Evolutionary conservation across 2,113 vertebrate genomes (phyloP).

Genomic region (Pseudopipra pipra): DNA sequence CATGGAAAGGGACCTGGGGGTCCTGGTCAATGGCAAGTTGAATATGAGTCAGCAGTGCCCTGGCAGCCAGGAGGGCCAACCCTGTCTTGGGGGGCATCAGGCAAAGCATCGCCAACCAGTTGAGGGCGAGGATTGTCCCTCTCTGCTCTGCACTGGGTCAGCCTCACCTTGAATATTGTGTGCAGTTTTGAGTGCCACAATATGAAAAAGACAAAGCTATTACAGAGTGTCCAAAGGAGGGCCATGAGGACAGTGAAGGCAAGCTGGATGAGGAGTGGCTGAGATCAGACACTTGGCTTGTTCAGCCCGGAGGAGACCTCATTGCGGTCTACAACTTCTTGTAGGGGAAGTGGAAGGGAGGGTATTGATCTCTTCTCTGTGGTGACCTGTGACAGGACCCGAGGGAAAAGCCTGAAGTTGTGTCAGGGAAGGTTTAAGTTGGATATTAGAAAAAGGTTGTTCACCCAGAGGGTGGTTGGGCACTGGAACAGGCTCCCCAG

Average conservation of each 20-base stretch:
- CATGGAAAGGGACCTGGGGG: accelerated
- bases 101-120: accelerated
- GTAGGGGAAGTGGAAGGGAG: background rate
- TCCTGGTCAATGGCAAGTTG: accelerated
- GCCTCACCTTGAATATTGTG: background rate
- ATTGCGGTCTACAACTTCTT: background rate
- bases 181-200: accelerated
- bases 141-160: background rate
- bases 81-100: accelerated
- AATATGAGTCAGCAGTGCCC: background rate
- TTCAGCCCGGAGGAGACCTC: background rate
- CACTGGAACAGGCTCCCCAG: background rate
- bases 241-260: background rate
- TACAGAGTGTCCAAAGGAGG: background rate
- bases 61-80: background rate
- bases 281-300: background rate
- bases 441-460: background rate
- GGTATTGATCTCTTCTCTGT: background rate
- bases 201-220: background rate
- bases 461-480: background rate
- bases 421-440: background rate
- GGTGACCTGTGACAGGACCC: background rate
- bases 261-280: background rate
- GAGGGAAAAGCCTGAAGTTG: background rate
- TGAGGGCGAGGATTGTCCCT: background rate